These are phyloP conservation scores for Drosophila stalkeri DNA, from an alignment of 2,888 invertebrate species.

Conservation along the genomic window DNA sequence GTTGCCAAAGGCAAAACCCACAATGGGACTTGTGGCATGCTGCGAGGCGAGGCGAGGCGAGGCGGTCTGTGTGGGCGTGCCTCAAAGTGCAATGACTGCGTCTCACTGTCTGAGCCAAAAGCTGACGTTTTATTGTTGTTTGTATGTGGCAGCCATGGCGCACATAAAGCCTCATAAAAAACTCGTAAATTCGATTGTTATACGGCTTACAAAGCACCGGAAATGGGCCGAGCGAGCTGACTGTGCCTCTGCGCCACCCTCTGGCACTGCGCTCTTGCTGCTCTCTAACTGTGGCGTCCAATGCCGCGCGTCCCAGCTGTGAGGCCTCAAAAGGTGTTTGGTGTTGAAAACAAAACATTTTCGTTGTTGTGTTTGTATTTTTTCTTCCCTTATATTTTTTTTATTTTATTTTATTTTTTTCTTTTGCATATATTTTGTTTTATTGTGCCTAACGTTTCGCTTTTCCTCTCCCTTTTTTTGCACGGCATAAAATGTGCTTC, in stretches of 20 bases:
- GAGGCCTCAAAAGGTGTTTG: slow-evolving; percentile 72
- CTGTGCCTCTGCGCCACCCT: slow-evolving; percentile 1
- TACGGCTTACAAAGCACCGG: slow-evolving; percentile 73
- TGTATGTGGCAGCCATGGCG: slow-evolving; percentile 46
- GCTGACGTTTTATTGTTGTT: slow-evolving; percentile 73
- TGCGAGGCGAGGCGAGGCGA: slow-evolving; percentile 4
- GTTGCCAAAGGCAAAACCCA: slow-evolving; percentile 66
- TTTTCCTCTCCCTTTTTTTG: slow-evolving; percentile 21
- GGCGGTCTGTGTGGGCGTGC: slow-evolving; percentile 38
- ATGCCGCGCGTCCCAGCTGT: slow-evolving; percentile 16
- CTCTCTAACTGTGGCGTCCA: neutral
- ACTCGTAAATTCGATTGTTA: slow-evolving; percentile 78
- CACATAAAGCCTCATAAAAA: slow-evolving; percentile 75
- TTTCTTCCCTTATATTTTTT: slow-evolving; percentile 11
- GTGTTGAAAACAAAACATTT: slow-evolving; percentile 74
- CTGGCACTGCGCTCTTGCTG: neutral
- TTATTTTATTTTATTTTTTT: neutral
- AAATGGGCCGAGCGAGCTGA: slow-evolving; percentile 61
- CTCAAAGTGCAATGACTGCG: slow-evolving; percentile 74
- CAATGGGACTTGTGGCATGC: slow-evolving; percentile 54
- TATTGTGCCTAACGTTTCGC: slow-evolving; percentile 42
- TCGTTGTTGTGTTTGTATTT: slow-evolving; percentile 29
- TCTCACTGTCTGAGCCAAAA: slow-evolving; percentile 41
- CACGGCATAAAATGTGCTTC: slow-evolving; percentile 66
- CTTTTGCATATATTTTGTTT: slow-evolving; percentile 42